phyloP scores from a whole-genome alignment of 2,113 vertebrate genomes.

The Vidua chalybeata region DNA sequence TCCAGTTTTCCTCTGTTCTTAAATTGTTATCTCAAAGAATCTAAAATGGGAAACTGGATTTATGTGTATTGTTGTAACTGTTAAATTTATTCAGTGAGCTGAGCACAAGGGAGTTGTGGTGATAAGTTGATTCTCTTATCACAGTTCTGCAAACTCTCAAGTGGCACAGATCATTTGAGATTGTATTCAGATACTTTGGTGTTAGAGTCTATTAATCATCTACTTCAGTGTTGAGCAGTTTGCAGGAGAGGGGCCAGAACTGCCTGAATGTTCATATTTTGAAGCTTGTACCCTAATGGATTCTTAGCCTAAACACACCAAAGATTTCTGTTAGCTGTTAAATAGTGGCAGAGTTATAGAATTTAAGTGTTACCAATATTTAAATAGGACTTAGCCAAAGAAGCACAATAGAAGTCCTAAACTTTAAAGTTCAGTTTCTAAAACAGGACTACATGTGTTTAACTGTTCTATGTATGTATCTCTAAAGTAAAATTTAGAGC shows the following conservation, averaged over 20 bases:
- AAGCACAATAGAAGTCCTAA: conserved; percentile 78
- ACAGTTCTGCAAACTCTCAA: background rate
- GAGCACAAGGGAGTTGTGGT: background rate
- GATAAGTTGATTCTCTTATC: background rate
- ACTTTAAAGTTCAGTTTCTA: conserved; percentile 61
- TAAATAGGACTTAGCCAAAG: conserved; percentile 78
- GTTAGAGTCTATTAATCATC: background rate
- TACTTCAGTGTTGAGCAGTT: background rate
- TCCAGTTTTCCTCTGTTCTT: background rate
- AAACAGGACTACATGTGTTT: conserved; percentile 53
- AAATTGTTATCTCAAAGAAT: conserved; percentile 2
- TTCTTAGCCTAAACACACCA: conserved; percentile 76
- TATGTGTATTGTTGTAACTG: background rate
- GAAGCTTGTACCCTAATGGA: conserved; percentile 50
- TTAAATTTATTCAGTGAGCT: background rate
- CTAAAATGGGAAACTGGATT: background rate
- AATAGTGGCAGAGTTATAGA: conserved; percentile 58
- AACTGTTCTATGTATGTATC: conserved; percentile 71
- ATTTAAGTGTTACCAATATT: conserved; percentile 64
- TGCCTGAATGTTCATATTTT: conserved; percentile 66
- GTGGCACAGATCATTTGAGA: background rate
- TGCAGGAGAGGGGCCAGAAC: conserved; percentile 43
- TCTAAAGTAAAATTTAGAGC: conserved; percentile 66
- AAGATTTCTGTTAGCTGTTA: conserved; percentile 77
- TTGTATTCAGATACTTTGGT: background rate